phyloP scores from a whole-genome alignment of 2,113 vertebrate genomes.

The Rhinoderma darwinii region DNA sequence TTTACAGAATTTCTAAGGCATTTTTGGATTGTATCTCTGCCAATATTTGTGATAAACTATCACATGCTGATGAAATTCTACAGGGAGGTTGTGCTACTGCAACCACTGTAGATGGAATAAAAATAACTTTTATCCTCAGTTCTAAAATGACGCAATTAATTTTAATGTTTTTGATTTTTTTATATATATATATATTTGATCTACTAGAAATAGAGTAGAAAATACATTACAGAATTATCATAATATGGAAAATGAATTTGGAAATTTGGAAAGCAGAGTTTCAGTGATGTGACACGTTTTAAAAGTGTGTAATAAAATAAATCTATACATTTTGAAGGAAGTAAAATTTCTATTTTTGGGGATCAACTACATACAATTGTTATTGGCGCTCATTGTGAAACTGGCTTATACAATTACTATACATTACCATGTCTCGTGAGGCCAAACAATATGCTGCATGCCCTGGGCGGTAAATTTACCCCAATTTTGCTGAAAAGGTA shows the following conservation, averaged over 20 bases:
- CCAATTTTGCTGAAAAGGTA: neutral
- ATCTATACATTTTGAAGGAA: neutral
- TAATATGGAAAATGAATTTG: neutral
- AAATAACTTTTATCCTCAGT: neutral
- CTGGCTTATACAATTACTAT: too few relatives aligned
- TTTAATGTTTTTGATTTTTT: neutral
- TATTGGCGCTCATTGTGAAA: neutral
- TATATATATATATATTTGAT: neutral
- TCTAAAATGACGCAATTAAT: neutral
- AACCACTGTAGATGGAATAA: constrained; percentile 2
- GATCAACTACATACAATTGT: neutral
- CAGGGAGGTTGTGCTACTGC: neutral
- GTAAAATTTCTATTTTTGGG: rapidly evolving
- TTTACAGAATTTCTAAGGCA: constrained; percentile 18
- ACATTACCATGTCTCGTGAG: neutral
- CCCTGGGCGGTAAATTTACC: neutral
- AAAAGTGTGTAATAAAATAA: neutral
- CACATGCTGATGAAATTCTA: constrained; percentile 32
- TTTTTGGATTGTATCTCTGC: constrained; percentile 35
- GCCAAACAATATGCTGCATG: neutral
- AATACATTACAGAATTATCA: neutral
- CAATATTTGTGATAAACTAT: constrained; percentile 32
- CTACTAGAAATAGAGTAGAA: neutral
- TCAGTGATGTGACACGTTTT: neutral
- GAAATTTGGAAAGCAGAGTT: neutral